Percentiles rank a stretch among this genome's conserved stretches.
Conservation (phyloP, 2,113 vertebrate species). For the Chlamydotis undulata region DNA sequence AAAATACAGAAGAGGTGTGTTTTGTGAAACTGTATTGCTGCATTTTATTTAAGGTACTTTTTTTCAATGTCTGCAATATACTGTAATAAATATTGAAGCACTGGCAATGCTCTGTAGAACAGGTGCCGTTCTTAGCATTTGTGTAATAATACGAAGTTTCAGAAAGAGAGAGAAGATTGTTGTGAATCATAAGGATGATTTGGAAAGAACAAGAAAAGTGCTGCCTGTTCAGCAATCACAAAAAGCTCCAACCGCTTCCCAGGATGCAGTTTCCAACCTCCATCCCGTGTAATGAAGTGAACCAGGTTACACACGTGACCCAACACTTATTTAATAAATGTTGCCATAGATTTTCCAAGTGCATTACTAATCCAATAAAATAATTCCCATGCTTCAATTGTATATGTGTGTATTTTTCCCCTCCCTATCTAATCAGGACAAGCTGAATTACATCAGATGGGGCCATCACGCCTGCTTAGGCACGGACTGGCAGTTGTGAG, state of each 20-base stretch:
- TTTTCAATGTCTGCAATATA: not conserved
- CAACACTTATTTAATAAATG: not conserved
- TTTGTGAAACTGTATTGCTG: not conserved
- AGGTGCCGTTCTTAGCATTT: not conserved
- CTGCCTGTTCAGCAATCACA: not conserved
- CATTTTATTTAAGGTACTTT: not conserved
- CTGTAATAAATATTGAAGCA: not conserved
- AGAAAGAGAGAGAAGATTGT: not conserved
- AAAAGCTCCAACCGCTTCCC: not conserved
- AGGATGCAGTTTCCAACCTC: not conserved
- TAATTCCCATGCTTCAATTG: not conserved
- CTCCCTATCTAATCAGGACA: not conserved
- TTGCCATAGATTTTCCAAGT: constrained; percentile 2
- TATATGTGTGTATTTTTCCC: not conserved
- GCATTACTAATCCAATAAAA: constrained; percentile 3
- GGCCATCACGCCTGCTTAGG: not conserved
- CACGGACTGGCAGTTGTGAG: not conserved
- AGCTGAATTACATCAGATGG: not conserved
- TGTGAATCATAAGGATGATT: not conserved
- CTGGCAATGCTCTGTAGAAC: not conserved
- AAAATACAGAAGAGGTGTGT: not conserved
- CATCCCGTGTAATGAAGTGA: not conserved
- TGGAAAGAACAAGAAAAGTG: constrained; percentile 3
- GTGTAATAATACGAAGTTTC: not conserved
- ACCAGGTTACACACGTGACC: not conserved